phyloP scores from a whole-genome alignment of 2,113 vertebrate species.

The Puma concolor region DNA sequence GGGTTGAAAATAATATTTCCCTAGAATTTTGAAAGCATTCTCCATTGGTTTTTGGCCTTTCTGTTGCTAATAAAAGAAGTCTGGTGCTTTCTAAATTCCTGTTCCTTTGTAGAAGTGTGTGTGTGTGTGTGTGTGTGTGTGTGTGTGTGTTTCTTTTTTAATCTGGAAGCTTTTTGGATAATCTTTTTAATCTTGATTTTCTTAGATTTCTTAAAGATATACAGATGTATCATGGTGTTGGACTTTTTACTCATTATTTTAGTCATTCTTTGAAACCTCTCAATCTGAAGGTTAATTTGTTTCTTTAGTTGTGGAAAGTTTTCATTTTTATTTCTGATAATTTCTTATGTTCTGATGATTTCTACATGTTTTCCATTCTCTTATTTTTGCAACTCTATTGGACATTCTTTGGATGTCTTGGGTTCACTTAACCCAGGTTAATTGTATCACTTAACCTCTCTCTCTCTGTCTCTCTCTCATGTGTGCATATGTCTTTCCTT shows the following conservation, averaged over 20 bases:
- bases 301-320: background rate
- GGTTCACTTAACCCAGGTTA: background rate
- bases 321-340: background rate
- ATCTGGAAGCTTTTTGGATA: background rate
- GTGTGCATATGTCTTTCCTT: background rate
- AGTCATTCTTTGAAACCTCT: background rate
- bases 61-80: background rate
- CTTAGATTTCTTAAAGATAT: background rate
- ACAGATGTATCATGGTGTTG: background rate
- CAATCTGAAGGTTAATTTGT: background rate
- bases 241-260: background rate
- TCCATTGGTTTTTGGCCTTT: background rate
- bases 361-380: background rate
- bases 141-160: background rate
- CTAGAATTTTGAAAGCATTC: background rate
- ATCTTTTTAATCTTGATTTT: background rate
- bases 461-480: background rate
- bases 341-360: background rate
- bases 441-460: background rate
- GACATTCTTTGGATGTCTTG: background rate
- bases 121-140: background rate
- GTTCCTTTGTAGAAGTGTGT: background rate
- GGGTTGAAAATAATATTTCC: background rate
- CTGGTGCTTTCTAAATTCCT: background rate
- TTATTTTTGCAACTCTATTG: background rate